phyloP scores from a whole-genome alignment of 2,113 vertebrate genomes.

The Carassius auratus region DNA sequence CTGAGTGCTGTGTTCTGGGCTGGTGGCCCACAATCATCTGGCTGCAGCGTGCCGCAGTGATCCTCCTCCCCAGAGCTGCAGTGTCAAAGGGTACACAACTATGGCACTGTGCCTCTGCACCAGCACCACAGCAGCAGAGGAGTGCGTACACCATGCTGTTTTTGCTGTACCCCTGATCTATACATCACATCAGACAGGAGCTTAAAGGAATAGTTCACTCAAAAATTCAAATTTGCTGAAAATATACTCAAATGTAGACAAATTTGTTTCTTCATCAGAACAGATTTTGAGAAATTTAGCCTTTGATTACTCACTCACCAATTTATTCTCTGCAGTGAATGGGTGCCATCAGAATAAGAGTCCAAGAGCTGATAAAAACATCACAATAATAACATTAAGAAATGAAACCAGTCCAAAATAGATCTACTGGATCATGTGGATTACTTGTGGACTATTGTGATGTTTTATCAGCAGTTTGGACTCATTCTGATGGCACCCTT shows the following conservation, averaged over 20 bases:
- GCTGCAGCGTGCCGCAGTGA: conserved; percentile 52
- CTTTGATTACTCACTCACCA: neutral
- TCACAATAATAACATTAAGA: neutral
- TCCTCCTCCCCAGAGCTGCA: conserved; percentile 21
- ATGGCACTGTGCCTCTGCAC: conserved; percentile 30
- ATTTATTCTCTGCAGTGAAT: neutral
- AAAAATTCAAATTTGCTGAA: neutral
- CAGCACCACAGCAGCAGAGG: neutral
- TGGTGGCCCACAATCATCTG: conserved; percentile 18
- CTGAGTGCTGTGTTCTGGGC: conserved; percentile 8
- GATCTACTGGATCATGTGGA: too few relatives aligned
- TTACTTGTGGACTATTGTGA: too few relatives aligned
- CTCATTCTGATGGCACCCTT: too few relatives aligned
- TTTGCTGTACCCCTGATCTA: neutral
- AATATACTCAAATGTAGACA: neutral
- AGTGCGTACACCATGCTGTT: neutral
- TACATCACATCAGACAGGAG: neutral
- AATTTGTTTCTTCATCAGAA: neutral
- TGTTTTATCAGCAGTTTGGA: too few relatives aligned
- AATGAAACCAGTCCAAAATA: too few relatives aligned
- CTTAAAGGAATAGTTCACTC: neutral
- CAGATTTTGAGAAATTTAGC: neutral
- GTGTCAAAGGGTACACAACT: conserved; percentile 14
- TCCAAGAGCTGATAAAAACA: neutral
- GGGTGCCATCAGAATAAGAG: neutral